Evolutionary conservation across 2,888 invertebrate genomes (phyloP).

Genomic region (Eupsilia transversa): DNA sequence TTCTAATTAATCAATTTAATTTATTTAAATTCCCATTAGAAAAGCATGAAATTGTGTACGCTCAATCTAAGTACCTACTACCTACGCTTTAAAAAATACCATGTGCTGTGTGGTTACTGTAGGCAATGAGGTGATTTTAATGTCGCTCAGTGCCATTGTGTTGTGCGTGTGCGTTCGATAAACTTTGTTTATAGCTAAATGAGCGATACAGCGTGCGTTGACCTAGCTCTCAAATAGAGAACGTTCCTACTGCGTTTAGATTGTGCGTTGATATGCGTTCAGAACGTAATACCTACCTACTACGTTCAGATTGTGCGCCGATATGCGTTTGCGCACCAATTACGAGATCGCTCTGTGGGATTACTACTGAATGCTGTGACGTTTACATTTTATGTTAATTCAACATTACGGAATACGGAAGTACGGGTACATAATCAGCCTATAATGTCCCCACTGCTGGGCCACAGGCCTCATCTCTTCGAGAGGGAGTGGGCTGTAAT

Average conservation of each 20-base stretch:
- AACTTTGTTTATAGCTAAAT: slow-evolving; percentile 89
- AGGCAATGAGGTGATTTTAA: slow-evolving; percentile 79
- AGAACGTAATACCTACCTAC: slow-evolving; percentile 27
- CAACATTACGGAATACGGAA: slow-evolving; percentile 26
- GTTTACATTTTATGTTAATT: slow-evolving; percentile 48
- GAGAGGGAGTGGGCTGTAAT: too few species aligned
- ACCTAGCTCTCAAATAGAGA: slow-evolving; percentile 83
- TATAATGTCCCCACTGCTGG: too few species aligned
- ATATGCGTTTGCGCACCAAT: slow-evolving; percentile 77
- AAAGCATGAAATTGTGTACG: slow-evolving; percentile 31
- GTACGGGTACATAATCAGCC: too few species aligned
- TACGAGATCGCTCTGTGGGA: slow-evolving; percentile 75
- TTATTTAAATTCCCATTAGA: neutral
- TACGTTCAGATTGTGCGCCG: slow-evolving; percentile 78
- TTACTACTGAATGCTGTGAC: slow-evolving; percentile 59
- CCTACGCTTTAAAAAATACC: slow-evolving; percentile 70
- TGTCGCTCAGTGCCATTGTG: slow-evolving; percentile 84
- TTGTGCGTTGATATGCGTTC: slow-evolving; percentile 51
- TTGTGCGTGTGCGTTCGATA: slow-evolving; percentile 85
- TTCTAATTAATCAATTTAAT: neutral
- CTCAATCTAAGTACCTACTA: slow-evolving; percentile 50
- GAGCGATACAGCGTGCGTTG: slow-evolving; percentile 86
- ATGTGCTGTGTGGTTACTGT: slow-evolving; percentile 71
- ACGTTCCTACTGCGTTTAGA: slow-evolving; percentile 68
- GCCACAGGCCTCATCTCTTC: too few species aligned